Conservation (phyloP, 2,888 invertebrate genomes). For the Acleris cristana region DNA sequence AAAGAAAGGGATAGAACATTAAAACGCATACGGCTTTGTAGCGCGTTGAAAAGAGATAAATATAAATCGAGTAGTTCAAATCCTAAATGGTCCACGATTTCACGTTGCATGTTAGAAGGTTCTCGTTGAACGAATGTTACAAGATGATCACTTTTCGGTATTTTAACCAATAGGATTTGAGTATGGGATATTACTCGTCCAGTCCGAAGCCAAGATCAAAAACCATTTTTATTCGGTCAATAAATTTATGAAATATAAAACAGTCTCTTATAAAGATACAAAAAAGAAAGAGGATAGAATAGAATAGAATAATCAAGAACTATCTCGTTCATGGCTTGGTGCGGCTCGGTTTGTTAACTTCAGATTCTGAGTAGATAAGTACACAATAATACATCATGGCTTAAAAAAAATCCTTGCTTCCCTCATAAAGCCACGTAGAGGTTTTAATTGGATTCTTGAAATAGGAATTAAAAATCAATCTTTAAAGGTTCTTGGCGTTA, state of each 20-base stretch:
- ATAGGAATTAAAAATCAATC: too few relatives aligned
- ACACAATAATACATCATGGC: too few relatives aligned
- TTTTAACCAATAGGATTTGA: slow-evolving; percentile 23
- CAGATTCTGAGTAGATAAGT: too few relatives aligned
- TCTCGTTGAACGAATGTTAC: slow-evolving; percentile 9
- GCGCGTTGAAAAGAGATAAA: slow-evolving; percentile 69
- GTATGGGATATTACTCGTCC: not conserved
- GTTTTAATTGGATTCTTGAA: too few relatives aligned
- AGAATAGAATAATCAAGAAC: too few relatives aligned
- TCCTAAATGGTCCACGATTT: slow-evolving; percentile 30
- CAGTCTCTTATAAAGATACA: slow-evolving; percentile 10
- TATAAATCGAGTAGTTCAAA: slow-evolving; percentile 52
- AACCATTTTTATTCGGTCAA: not conserved
- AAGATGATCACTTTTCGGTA: not conserved
- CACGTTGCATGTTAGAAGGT: slow-evolving; percentile 29
- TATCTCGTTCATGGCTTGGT: too few relatives aligned
- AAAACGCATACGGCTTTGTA: not conserved
- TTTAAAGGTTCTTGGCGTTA: too few relatives aligned
- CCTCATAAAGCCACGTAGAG: too few relatives aligned
- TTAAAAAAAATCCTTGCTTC: too few relatives aligned
- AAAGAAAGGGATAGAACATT: slow-evolving; percentile 62
- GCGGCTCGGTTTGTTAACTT: too few relatives aligned
- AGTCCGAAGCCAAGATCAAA: not conserved
- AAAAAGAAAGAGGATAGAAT: too few relatives aligned
- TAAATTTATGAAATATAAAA: slow-evolving; percentile 23